Percentiles rank a stretch among this genome's conserved stretches.
phyloP scores from a whole-genome alignment of 2,113 vertebrate genomes.

The Falcunculus frontatus region DNA sequence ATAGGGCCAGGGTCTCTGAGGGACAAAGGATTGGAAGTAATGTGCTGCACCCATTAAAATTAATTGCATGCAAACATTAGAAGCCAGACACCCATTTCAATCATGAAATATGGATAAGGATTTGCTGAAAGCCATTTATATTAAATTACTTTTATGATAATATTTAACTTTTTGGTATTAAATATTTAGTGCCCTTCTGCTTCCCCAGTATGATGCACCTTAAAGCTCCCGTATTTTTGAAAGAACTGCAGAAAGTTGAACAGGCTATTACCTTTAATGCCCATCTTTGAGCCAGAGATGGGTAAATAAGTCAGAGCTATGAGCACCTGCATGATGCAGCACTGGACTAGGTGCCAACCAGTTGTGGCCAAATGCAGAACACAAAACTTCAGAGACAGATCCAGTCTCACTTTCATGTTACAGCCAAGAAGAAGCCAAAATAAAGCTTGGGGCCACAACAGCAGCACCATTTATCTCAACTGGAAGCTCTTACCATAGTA shows the following conservation, averaged over 20 bases:
- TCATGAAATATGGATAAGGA: slow-evolving; percentile 76
- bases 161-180: slow-evolving; percentile 75
- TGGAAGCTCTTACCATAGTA: not conserved
- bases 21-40: slow-evolving; percentile 37
- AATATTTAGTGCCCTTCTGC: slow-evolving; percentile 71
- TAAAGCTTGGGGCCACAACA: not conserved
- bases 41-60: slow-evolving; percentile 71
- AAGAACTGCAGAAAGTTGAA: not conserved
- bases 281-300: not conserved
- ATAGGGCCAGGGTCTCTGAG: slow-evolving; percentile 16
- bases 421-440: not conserved
- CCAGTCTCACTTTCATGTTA: not conserved
- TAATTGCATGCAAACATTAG: slow-evolving; percentile 75
- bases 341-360: not conserved
- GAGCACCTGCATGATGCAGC: not conserved
- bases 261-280: not conserved
- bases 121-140: slow-evolving; percentile 76
- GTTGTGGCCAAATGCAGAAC: not conserved
- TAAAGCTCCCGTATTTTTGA: not conserved
- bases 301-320: not conserved
- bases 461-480: not conserved
- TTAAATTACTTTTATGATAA: slow-evolving; percentile 80
- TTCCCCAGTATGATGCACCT: slow-evolving; percentile 31
- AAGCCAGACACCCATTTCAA: slow-evolving; percentile 61
- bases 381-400: not conserved